Conservation (phyloP, 2,113 vertebrate species). For the Hydrolagus affinis region DNA sequence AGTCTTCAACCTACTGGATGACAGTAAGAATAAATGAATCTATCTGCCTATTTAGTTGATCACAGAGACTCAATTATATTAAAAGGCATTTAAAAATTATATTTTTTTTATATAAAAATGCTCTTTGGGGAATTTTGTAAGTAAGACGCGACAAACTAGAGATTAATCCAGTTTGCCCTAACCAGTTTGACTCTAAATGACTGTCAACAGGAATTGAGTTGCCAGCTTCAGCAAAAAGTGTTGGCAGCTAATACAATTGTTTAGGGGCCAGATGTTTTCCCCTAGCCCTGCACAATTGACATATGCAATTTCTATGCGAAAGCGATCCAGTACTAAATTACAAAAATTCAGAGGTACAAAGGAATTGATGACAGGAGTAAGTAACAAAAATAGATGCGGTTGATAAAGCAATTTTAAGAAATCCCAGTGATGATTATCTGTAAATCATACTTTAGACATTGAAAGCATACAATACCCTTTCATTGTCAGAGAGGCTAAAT, state of each 20-base stretch:
- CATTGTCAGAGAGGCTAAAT: background rate
- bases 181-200: background rate
- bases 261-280: background rate
- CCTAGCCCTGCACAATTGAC: background rate
- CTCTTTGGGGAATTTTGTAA: background rate
- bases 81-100: background rate
- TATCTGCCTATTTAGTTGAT: background rate
- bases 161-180: background rate
- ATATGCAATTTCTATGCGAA: background rate
- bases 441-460: background rate
- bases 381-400: background rate
- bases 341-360: background rate
- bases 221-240: background rate
- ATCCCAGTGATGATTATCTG: background rate
- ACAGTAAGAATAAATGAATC: no score
- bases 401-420: conserved; percentile 19
- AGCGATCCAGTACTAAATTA: background rate
- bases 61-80: background rate
- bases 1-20: no score
- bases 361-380: conserved; percentile 7
- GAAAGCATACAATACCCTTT: background rate
- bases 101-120: no score
- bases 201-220: background rate
- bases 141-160: background rate
- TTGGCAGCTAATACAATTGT: background rate